Conservation (phyloP, 1,140 invertebrate species). For the Aporrectodea caliginosa region DNA sequence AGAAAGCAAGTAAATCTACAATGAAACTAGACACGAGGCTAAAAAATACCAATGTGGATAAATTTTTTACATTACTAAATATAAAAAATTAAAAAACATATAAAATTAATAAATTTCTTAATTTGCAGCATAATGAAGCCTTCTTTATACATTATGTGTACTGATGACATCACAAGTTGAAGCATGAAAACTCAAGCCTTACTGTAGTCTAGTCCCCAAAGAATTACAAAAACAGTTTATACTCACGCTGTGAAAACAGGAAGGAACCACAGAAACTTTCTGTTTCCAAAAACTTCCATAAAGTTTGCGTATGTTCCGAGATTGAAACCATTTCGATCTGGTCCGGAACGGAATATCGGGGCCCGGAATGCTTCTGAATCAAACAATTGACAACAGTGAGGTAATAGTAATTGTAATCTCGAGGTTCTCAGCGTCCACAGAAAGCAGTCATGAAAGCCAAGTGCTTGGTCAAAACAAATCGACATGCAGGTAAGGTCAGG, state of each 20-base stretch:
- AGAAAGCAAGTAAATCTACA: neutral
- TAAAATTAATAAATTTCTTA: neutral
- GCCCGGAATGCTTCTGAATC: constrained; percentile 93
- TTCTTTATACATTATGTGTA: too few relatives aligned
- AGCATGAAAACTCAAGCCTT: too few relatives aligned
- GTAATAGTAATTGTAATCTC: too few relatives aligned
- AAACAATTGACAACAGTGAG: too few relatives aligned
- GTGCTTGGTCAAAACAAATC: too few relatives aligned
- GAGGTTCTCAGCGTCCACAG: too few relatives aligned
- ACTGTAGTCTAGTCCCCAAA: too few relatives aligned
- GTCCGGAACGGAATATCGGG: constrained; percentile 83
- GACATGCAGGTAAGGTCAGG: too few relatives aligned
- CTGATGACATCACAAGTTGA: too few relatives aligned
- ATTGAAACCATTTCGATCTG: constrained; percentile 93
- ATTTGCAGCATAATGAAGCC: too few relatives aligned
- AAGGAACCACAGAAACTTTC: constrained; percentile 77
- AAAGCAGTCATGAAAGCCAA: too few relatives aligned
- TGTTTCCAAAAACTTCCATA: constrained; percentile 89
- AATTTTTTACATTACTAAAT: neutral
- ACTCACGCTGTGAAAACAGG: constrained; percentile 87
- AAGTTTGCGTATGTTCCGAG: constrained; percentile 86
- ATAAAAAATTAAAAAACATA: neutral
- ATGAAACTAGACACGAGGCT: neutral
- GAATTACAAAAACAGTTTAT: neutral
- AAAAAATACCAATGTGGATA: neutral